Percentiles rank a stretch among this genome's conserved stretches.
phyloP scores from a whole-genome alignment of 2,888 invertebrate genomes.

The Adelphocoris suturalis region DNA sequence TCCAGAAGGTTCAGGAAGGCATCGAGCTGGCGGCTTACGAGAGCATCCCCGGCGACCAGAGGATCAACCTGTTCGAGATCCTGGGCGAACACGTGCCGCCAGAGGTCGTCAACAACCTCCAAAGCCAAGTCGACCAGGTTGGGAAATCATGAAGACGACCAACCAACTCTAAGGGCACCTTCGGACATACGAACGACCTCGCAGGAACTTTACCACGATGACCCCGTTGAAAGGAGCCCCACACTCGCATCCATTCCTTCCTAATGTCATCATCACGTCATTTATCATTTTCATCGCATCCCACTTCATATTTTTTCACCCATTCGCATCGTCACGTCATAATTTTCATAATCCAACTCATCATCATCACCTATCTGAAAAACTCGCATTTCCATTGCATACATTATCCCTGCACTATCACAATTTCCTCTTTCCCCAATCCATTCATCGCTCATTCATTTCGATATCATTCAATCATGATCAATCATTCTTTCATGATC shows the following conservation, averaged over 20 bases:
- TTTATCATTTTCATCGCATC: conserved; percentile 1
- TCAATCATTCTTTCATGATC: not conserved
- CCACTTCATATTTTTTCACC: not conserved
- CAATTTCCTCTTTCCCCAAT: too few species aligned
- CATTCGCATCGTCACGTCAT: too few species aligned
- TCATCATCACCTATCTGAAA: too few species aligned
- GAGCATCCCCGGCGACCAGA: conserved; percentile 91
- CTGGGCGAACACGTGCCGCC: conserved; percentile 91
- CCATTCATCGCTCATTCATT: conserved; percentile 35
- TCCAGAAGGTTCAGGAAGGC: conserved; percentile 85
- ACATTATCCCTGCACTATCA: too few species aligned
- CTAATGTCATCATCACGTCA: not conserved
- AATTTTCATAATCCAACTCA: too few species aligned
- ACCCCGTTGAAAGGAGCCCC: not conserved
- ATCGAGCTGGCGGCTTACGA: conserved; percentile 92
- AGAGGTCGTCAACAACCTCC: conserved; percentile 93
- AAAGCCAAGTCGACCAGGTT: conserved; percentile 90
- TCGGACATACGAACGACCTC: too few species aligned
- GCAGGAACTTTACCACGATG: too few species aligned
- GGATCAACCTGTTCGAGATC: conserved; percentile 90
- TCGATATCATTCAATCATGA: not conserved
- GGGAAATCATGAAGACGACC: conserved; percentile 79
- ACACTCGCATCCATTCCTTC: not conserved
- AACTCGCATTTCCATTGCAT: too few species aligned
- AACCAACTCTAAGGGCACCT: not conserved